Percentiles rank a stretch among this genome's conserved stretches.
These are phyloP conservation scores for Glaucopsyche alexis DNA, from an alignment of 2,888 invertebrate species.

Conservation along the genomic window DNA sequence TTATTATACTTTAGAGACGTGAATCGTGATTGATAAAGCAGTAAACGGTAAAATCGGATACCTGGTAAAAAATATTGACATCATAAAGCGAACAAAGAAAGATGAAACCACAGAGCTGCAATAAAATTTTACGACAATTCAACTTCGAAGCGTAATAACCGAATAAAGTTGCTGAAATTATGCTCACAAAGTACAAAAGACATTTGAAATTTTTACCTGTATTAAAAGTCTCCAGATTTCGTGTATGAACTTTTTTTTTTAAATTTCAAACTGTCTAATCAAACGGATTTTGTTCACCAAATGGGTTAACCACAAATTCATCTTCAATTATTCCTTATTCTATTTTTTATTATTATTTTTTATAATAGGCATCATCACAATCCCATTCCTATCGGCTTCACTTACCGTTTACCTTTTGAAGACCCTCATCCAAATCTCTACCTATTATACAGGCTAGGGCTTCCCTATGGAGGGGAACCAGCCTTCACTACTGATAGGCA, in stretches of 20 bases:
- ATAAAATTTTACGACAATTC: constrained; percentile 23
- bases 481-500: too few species aligned
- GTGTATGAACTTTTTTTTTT: too few species aligned
- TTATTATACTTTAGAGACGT: constrained; percentile 3
- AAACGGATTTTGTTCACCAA: too few species aligned
- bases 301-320: too few species aligned
- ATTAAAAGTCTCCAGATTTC: not conserved
- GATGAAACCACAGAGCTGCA: constrained; percentile 16
- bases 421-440: too few species aligned
- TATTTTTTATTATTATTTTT: too few species aligned
- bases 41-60: constrained; percentile 23
- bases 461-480: too few species aligned
- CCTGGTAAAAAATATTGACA: constrained; percentile 20
- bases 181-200: constrained; percentile 13
- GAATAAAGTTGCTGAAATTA: not conserved
- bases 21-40: constrained; percentile 26
- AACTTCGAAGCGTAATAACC: constrained; percentile 6
- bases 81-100: constrained; percentile 21
- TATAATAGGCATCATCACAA: too few species aligned
- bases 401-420: too few species aligned
- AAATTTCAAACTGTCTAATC: not conserved
- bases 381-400: too few species aligned
- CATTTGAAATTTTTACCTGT: not conserved
- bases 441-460: too few species aligned
- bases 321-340: too few species aligned